Base-by-base conservation (phyloP, 1,140 invertebrate species). In the Rhopalosiphum padi region DNA sequence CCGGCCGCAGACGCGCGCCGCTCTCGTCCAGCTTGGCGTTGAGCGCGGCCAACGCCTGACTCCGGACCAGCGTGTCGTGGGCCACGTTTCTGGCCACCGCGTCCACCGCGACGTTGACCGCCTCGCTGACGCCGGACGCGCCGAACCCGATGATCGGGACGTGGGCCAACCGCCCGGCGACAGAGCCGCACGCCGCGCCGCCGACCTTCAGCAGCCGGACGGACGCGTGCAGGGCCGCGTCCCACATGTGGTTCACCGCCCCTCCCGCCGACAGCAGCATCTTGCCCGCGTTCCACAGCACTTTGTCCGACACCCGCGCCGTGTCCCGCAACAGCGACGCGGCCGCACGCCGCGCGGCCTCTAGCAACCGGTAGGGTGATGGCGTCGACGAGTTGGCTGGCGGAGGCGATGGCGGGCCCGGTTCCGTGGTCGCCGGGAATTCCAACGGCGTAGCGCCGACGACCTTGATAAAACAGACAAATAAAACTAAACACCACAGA, bases 401-500 rank as follows among this genome's bases (percentile, higher is more conserved):
- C 60, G 3, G 60, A 1, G 30, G 15, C 5, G 11, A n/a, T 1
- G 30, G 30, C 0, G 60, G 60, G 60, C 4, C 30, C 0, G 60
- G 60, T 68, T 30, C 25, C 25, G 60, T 15, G 5, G 11, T 15
- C 15, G 11, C 60, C 11, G 15, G 30, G 60, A 77, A n/a, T 77
- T 21, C 15, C 60, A 77, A 1, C 30, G 60, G 60, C 30, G 30
- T n/a, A 5, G 4, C 60, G 15, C 60, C 2, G 60, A n/a, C n/a
- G 60, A 77, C 60, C 60, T 77, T 77, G 60, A 77, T 6, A 77
- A 77, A 77, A 77, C 60, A 77, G 60, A 77, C 60, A 77, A n/a
- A 77, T 18, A 77, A 77, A 77, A 77, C 60, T n/a, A 77, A 77
- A 77, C 60, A n/a, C 60, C 60, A 15, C 60, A 15, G 60, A 68